Evolutionary conservation across 2,113 vertebrate species (phyloP), one percentile per base, ranked within the genome.

Genomic region (Carollia perspicillata): DNA sequence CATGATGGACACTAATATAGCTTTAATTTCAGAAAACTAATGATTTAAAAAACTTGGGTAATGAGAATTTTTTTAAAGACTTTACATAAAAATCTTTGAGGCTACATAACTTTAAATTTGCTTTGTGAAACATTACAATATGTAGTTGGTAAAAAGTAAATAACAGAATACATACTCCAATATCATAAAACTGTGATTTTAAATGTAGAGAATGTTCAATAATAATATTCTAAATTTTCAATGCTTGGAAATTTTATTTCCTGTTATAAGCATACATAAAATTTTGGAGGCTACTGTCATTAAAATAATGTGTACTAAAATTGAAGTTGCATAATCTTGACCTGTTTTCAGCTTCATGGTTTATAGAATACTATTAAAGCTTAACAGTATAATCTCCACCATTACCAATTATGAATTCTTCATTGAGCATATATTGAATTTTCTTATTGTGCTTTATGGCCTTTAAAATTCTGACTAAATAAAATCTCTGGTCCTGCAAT

Each of bases 391-490:
- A 94, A 79, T 90, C 9, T 51, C n/a, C 63, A 17, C 30, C 37
- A 90, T 44, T 88, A 90, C 22, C 49, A 90, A 88, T 90, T 84
- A 92, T 74, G 10, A 90, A 84, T 63, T 95, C 33, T 85, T 96
- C 37, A 88, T 60, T 90, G n/a, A 92, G 26, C 55, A 44, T 80
- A 55, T 95, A 92, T 17, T 95, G 69, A 90, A 77, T 94, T 95
- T 93, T 85, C 37, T 69, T 85, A 72, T 4, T 69, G 2, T 44
- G 65, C 14, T 89, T 95, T 84, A 69, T 84, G n/a, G 89, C 11
- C 49, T 94, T 89, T 86, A 95, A 90, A 93, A 92, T 95, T 49
- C 28, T 80, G 20, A 69, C 30, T 44, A n/a, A 89, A 89, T 93
- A 26, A 12, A 80, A 79, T 42, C 2, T 80, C 37, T 88, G 30